These are phyloP conservation scores for Bombus breviceps DNA, from an alignment of 1,140 invertebrate species.

Conservation along the genomic window DNA sequence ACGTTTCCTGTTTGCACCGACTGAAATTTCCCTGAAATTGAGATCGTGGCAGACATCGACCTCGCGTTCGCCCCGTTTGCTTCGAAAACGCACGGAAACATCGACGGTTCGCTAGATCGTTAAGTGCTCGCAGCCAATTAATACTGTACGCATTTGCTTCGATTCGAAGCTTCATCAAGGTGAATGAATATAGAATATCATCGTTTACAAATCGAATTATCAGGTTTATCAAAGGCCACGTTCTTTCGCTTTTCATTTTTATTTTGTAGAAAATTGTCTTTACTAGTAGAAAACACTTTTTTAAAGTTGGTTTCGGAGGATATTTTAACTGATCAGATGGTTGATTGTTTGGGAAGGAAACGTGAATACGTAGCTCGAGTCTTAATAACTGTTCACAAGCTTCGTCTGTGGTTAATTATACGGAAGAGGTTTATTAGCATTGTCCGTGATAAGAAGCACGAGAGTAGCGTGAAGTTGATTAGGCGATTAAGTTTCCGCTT, in stretches of 20 bases:
- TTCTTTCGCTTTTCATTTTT: neutral
- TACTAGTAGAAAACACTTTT: neutral
- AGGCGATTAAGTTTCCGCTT: neutral
- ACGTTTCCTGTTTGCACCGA: slow-evolving; percentile 40
- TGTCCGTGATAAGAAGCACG: neutral
- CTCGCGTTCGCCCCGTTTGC: neutral
- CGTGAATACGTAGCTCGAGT: neutral
- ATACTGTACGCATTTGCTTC: neutral
- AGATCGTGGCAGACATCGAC: slow-evolving; percentile 15
- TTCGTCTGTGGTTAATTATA: neutral
- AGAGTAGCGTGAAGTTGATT: neutral
- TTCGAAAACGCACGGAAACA: neutral
- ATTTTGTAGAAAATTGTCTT: neutral
- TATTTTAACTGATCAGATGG: neutral
- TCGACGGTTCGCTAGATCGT: slow-evolving; percentile 15
- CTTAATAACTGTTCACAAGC: neutral
- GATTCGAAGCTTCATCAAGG: neutral
- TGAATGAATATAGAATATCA: neutral
- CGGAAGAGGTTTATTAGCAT: slow-evolving; percentile 1
- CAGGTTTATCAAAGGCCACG: neutral
- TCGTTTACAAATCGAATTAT: neutral
- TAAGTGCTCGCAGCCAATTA: slow-evolving; percentile 8
- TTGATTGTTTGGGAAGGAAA: neutral
- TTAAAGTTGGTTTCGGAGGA: neutral
- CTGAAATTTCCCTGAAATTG: slow-evolving; percentile 51